Percentiles rank a stretch among this genome's conserved stretches.
phyloP scores from a whole-genome alignment of 2,888 invertebrate genomes.

The Eristalinus aeneus region DNA sequence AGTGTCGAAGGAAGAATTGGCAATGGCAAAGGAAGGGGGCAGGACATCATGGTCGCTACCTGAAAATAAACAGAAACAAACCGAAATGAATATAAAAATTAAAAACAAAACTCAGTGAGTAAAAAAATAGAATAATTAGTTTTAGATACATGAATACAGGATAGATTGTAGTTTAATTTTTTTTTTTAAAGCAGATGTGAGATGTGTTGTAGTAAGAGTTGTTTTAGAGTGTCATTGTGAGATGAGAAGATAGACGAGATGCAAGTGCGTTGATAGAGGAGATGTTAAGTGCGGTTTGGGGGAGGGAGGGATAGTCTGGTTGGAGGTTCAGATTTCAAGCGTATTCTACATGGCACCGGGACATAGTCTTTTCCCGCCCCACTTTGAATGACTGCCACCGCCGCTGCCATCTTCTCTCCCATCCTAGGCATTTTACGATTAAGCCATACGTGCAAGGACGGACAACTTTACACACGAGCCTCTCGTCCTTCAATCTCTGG shows the following conservation, averaged over 20 bases:
- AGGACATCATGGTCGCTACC: conserved; percentile 82
- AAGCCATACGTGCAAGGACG: conserved; percentile 28
- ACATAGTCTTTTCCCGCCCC: conserved; percentile 60
- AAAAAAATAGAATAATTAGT: conserved; percentile 71
- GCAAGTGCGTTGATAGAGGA: no score
- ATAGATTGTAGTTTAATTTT: background rate
- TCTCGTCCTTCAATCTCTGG: conserved; percentile 26
- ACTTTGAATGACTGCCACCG: conserved; percentile 49
- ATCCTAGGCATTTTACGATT: conserved; percentile 40
- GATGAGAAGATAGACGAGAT: background rate
- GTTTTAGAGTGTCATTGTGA: background rate
- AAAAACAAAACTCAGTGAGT: conserved; percentile 66
- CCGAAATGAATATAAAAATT: conserved; percentile 70
- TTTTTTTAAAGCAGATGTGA: background rate
- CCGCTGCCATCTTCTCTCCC: conserved; percentile 26
- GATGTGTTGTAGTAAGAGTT: conserved; percentile 1
- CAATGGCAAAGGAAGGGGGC: conserved; percentile 81
- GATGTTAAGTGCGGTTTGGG: no score
- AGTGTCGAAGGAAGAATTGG: conserved; percentile 80
- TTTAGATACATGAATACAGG: background rate
- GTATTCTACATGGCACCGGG: no score
- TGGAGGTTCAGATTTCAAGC: no score
- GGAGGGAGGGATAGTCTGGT: no score
- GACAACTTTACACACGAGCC: conserved; percentile 35
- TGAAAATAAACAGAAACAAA: conserved; percentile 72